phyloP scores from a whole-genome alignment of 1,140 invertebrate species.

The Popillia japonica region DNA sequence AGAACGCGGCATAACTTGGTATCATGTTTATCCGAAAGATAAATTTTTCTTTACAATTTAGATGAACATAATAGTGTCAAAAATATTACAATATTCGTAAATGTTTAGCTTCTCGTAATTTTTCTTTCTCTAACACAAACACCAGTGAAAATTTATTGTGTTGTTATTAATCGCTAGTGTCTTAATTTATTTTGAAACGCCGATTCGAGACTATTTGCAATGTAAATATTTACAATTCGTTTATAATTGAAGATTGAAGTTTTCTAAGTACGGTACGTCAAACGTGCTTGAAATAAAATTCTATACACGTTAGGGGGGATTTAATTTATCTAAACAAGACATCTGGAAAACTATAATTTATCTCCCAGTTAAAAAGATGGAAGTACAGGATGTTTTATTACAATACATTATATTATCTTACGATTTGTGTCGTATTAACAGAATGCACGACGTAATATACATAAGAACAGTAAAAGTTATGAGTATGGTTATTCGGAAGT shows the following conservation, averaged over 20 bases:
- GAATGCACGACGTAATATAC: too few relatives aligned
- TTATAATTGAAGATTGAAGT: conserved; percentile 14
- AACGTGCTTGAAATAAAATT: neutral
- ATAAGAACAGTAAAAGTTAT: too few relatives aligned
- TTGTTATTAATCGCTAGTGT: conserved; percentile 19
- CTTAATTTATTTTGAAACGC: conserved; percentile 24
- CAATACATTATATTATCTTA: too few relatives aligned
- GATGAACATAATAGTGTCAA: neutral
- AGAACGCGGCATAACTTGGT: neutral
- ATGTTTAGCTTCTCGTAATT: neutral
- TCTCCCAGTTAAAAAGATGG: too few relatives aligned
- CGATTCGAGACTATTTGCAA: neutral
- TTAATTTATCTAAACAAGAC: too few relatives aligned
- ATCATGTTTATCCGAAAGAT: neutral
- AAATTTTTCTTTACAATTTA: neutral
- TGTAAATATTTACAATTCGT: conserved; percentile 5
- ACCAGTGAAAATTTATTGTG: conserved; percentile 2
- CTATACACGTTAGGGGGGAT: neutral
- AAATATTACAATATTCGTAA: conserved; percentile 11
- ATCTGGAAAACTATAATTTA: too few relatives aligned
- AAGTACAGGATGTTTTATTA: too few relatives aligned
- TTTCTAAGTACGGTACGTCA: neutral
- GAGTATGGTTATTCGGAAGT: too few relatives aligned
- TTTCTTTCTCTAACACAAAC: conserved; percentile 21
- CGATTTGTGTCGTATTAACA: too few relatives aligned